These are phyloP conservation scores for Patagioenas fasciata DNA, from an alignment of 2,113 vertebrate species.

Conservation along the genomic window DNA sequence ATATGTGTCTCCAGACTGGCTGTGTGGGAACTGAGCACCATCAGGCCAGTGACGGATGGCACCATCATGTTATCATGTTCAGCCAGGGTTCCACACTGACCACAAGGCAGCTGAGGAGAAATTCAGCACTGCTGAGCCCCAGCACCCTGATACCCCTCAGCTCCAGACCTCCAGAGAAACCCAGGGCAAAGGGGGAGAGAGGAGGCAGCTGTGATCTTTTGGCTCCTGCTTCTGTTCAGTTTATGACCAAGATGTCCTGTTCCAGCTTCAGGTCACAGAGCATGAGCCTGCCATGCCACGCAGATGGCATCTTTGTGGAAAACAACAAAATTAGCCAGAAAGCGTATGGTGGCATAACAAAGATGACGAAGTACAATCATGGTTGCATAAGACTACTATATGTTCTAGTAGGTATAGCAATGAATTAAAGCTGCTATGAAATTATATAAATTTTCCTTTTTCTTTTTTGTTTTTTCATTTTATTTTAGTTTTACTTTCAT, in stretches of 20 bases:
- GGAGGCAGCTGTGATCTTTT: neutral
- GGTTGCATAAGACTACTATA: neutral
- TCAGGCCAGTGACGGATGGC: neutral
- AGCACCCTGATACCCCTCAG: fast-evolving
- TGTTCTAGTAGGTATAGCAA: neutral
- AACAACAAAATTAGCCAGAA: neutral
- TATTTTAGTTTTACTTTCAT: neutral
- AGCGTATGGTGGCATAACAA: neutral
- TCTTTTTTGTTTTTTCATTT: neutral
- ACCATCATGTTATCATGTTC: neutral
- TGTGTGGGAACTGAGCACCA: neutral
- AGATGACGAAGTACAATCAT: neutral
- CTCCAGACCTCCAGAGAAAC: neutral
- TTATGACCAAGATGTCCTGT: neutral
- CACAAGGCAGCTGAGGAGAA: neutral
- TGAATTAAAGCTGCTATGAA: neutral
- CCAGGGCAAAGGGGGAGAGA: neutral
- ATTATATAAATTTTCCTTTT: neutral
- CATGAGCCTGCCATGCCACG: neutral
- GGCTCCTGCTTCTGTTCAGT: neutral
- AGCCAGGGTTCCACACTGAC: neutral
- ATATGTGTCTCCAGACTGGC: neutral
- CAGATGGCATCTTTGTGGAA: neutral
- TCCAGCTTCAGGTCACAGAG: neutral
- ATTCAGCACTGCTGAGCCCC: neutral